Evolutionary conservation across 1,140 invertebrate species (phyloP), one percentile per base, ranked within the genome.

Genomic region (Phymorhynchus buccinoides): DNA sequence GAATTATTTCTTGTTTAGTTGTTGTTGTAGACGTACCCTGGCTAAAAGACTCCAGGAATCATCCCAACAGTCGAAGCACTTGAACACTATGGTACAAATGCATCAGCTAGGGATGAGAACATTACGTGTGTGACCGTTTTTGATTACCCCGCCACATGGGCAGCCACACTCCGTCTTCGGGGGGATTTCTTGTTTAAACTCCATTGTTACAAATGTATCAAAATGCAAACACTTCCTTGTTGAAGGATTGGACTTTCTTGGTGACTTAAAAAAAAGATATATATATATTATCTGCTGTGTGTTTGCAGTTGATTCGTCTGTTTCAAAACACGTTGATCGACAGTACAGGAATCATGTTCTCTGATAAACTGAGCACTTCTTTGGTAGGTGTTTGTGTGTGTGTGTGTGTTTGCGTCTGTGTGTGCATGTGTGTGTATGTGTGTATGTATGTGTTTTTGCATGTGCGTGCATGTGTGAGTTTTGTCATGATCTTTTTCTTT

Each of bases 281-380:
- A n/a, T n/a, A n/a, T n/a, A n/a, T n/a, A n/a, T n/a, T n/a, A n/a
- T n/a, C n/a, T n/a, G n/a, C n/a, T n/a, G n/a, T n/a, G 3, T 52
- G 14, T 42, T 81, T 81, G 39, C 80, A 81, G 80, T 35, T 81
- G 52, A 62, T 81, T 22, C 80, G 62, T 14, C 80, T 81, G n/a
- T 81, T 81, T 37, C 80, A 81, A 62, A 81, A 66, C 35, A 81
- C 80, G n/a, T 6, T 81, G 4, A 41, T 48, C 32, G 56, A 68
- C 27, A 56, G 37, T 56, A 39, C 52, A 66, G 80, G 80, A 16
- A 7, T 81, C 9, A 56, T 66, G 52, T 81, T 81, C 32, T 81
- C 80, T 3, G 80, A 81, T 7, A 81, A 66, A 41, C 56, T 66
- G 52, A 81, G 80, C 56, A 41, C 52, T 66, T 81, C 80, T 39